Base-by-base conservation (phyloP, 2,888 invertebrate species). In the Cheilosia scutellata region DNA sequence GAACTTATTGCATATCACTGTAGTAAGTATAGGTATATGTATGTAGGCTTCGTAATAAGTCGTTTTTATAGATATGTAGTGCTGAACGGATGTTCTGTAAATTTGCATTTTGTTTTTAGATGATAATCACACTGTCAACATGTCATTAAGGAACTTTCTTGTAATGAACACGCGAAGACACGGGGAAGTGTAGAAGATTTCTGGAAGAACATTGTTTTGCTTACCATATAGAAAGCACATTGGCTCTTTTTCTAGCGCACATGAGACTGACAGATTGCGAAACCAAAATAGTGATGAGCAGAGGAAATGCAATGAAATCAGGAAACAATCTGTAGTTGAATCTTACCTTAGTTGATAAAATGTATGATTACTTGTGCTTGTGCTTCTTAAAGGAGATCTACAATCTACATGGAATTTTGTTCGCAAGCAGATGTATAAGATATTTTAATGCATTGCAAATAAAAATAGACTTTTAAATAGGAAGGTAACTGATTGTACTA, bases 81-180 rank as follows among this genome's bases (percentile, higher is more conserved):
- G 44, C 55, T 58, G 33, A 27, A 6, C 6, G 66, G 44, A 83
- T 83, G 63, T 74, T 37, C 74, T 53, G 51, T 57, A 60, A 79
- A 75, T 79, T 84, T 75, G 79, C 74, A 79, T 83, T 78, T 79
- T 29, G 57, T 79, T 79, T 79, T 66, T 27, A 79, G 70, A 71
- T 75, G 84, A 84, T 84, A 84, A 84, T 84, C 84, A 79, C 42
- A 79, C 79, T 79, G 84, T 84, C 84, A 84, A 84, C 79, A 79
- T 84, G 60, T 84, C 79, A 71, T 84, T 84, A 84, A 84, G 75
- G 60, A 79, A 79, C 37, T 79, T 79, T 75, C 75, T 71, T 79
- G 63, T 70, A 60, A 84, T 71, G 75, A 79, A 84, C 84, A 71
- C 47, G 74, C n/a, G n/a, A 63, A 75, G 68, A 33, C 25, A 13